phyloP scores from a whole-genome alignment of 2,888 invertebrate species.

The Monopis laevigella region DNA sequence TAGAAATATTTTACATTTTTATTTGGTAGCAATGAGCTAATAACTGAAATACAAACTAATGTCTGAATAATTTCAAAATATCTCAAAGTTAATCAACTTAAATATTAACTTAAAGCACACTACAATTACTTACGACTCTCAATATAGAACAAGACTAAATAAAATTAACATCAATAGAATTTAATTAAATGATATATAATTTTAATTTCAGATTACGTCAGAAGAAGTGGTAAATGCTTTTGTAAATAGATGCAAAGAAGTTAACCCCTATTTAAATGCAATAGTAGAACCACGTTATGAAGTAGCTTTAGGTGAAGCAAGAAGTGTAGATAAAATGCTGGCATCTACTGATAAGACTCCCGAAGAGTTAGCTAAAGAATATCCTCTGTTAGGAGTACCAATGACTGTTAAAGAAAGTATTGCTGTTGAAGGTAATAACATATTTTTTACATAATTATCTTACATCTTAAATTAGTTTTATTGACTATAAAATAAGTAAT shows the following conservation, averaged over 20 bases:
- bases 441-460: no score
- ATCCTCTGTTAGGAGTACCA: constrained; percentile 85
- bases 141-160: no score
- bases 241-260: constrained; percentile 78
- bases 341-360: constrained; percentile 59
- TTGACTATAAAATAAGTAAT: no score
- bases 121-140: not conserved
- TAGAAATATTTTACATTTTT: no score
- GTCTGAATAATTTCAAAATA: no score
- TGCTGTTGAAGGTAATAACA: constrained; percentile 76
- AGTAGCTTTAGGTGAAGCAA: constrained; percentile 79
- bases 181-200: no score
- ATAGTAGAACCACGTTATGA: constrained; percentile 82
- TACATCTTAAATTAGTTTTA: no score
- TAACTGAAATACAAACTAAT: no score
- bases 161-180: no score
- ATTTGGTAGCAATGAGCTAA: no score
- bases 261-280: constrained; percentile 82
- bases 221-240: constrained; percentile 76
- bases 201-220: constrained; percentile 70
- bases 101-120: not conserved
- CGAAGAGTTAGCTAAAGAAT: constrained; percentile 71
- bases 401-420: constrained; percentile 87
- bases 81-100: no score
- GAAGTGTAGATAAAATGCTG: constrained; percentile 74